A percentile compares a stretch with the other conserved stretches of the same genome.
These are phyloP conservation scores for Pyrgus malvae DNA, from an alignment of 2,888 invertebrate species.

Conservation along the genomic window DNA sequence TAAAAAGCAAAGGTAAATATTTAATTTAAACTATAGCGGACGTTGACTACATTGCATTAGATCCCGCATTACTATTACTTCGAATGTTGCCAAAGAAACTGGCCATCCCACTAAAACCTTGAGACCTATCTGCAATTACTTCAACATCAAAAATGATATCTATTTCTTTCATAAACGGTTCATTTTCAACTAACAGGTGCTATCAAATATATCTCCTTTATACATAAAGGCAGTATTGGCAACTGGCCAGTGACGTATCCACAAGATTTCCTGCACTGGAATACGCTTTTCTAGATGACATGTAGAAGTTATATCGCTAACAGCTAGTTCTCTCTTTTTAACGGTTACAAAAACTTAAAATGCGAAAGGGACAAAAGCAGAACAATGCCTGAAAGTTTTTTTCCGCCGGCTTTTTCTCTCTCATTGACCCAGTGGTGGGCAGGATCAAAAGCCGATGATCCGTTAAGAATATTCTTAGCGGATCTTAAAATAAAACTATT, in stretches of 20 bases:
- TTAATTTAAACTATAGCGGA: constrained; percentile 31
- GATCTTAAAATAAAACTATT: too few relatives aligned
- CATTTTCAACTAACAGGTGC: constrained; percentile 16
- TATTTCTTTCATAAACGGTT: constrained; percentile 9
- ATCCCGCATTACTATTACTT: constrained; percentile 46
- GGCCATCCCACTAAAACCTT: constrained; percentile 34
- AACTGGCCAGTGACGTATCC: constrained; percentile 37
- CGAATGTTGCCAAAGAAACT: constrained; percentile 45
- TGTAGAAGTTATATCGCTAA: constrained; percentile 6
- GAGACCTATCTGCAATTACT: constrained; percentile 5
- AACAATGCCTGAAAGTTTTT: too few relatives aligned
- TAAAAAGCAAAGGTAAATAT: too few relatives aligned
- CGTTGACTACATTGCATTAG: constrained; percentile 38
- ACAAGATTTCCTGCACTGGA: constrained; percentile 38
- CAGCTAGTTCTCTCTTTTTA: constrained; percentile 3
- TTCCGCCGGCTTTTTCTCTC: too few relatives aligned
- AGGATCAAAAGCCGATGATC: too few relatives aligned
- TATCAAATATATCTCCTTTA: constrained; percentile 31
- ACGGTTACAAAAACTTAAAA: constrained; percentile 6
- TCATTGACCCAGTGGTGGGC: too few relatives aligned
- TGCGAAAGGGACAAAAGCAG: neutral
- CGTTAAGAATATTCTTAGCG: too few relatives aligned
- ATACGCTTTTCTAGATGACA: constrained; percentile 31
- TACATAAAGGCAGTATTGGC: constrained; percentile 35
- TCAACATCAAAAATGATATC: neutral